Conservation (phyloP, 2,113 vertebrate genomes). For the Cebidichthys violaceus region DNA sequence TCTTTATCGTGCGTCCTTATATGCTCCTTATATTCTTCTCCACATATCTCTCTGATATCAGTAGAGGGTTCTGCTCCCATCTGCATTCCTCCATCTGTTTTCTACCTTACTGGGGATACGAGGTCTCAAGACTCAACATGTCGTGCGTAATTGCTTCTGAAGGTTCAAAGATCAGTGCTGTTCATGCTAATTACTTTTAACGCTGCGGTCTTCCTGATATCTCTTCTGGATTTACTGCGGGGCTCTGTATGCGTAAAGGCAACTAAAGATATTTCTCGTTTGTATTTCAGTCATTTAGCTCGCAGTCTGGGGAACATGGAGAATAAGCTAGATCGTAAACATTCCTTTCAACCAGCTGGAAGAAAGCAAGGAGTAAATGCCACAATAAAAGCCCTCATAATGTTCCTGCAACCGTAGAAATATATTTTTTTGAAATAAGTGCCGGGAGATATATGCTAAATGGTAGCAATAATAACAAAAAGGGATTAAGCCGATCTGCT, state of each 20-base stretch:
- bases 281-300: background rate
- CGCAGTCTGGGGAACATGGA: background rate
- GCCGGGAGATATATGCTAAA: background rate
- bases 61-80: background rate
- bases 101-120: background rate
- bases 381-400: constrained; percentile 2
- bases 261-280: background rate
- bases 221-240: background rate
- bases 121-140: constrained; percentile 17
- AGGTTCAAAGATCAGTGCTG: background rate
- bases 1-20: background rate
- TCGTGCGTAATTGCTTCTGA: background rate
- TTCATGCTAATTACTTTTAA: background rate
- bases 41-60: background rate
- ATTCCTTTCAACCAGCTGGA: constrained; percentile 1
- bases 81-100: background rate
- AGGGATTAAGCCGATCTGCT: background rate
- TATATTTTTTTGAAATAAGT: no score
- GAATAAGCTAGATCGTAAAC: background rate
- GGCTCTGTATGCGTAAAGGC: background rate
- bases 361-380: background rate
- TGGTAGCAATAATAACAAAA: background rate
- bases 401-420: background rate
- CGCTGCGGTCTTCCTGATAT: background rate
- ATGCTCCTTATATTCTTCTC: background rate